Evolutionary conservation across 2,797 vertebrate genomes (phyloP).

Genomic region (Taenioides sp.): DNA sequence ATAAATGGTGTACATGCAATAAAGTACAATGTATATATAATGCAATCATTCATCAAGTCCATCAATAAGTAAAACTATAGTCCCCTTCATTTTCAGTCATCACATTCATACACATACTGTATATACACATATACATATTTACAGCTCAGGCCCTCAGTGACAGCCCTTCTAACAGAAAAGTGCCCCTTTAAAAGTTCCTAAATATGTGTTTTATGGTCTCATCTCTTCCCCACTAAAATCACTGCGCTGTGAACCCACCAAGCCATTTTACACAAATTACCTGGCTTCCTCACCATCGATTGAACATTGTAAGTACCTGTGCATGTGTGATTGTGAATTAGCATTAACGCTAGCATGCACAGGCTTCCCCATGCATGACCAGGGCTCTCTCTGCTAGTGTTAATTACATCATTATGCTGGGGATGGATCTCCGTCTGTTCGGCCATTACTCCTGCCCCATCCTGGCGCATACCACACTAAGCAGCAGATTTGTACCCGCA

Average conservation of each 20-base stretch:
- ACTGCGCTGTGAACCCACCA: background rate
- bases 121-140: too few species aligned
- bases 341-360: conserved; percentile 28
- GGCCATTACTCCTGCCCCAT: conserved; percentile 72
- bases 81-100: too few species aligned
- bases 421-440: conserved; percentile 79
- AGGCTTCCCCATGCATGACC: conserved; percentile 63
- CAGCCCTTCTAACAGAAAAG: too few species aligned
- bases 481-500: conserved; percentile 72
- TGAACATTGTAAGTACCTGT: conserved; percentile 4
- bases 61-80: too few species aligned
- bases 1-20: too few species aligned
- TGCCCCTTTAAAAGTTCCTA: background rate
- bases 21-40: too few species aligned
- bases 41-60: too few species aligned
- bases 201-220: background rate
- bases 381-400: conserved; percentile 58
- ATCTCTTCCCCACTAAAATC: background rate
- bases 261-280: background rate
- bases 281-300: background rate
- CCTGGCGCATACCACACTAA: conserved; percentile 66
- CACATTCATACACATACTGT: too few species aligned
- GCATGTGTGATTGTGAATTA: conserved; percentile 18
- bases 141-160: too few species aligned
- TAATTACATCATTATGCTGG: conserved; percentile 80